Conservation (phyloP, 2,888 invertebrate species). For the Cryptus viduatorius region DNA sequence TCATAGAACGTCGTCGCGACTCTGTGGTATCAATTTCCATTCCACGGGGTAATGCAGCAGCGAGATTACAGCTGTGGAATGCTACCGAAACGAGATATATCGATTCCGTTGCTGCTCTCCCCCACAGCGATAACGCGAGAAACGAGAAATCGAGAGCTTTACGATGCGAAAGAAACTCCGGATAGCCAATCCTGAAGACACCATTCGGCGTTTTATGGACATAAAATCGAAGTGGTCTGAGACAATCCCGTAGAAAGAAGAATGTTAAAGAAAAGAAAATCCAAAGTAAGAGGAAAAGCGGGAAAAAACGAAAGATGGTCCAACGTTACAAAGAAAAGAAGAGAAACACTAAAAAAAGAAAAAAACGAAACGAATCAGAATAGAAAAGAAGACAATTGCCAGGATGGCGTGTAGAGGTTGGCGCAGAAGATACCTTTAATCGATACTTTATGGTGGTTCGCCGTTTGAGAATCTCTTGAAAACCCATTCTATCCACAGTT, state of each 20-base stretch:
- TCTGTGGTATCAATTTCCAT: slow-evolving; percentile 18
- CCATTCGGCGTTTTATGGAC: slow-evolving; percentile 33
- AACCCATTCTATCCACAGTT: slow-evolving; percentile 27
- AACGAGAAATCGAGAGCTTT: slow-evolving; percentile 67
- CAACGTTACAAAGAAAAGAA: background rate
- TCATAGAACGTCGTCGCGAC: background rate
- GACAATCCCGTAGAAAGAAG: slow-evolving; percentile 13
- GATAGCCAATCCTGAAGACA: slow-evolving; percentile 54
- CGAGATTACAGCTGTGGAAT: background rate
- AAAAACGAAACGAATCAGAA: slow-evolving; percentile 23
- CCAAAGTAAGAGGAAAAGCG: background rate
- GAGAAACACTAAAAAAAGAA: slow-evolving; percentile 4
- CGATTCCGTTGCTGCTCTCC: slow-evolving; percentile 44
- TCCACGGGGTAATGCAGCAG: background rate
- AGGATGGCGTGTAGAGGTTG: background rate
- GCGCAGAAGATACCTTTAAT: slow-evolving; percentile 37
- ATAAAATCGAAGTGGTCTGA: slow-evolving; percentile 54
- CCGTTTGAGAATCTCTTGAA: slow-evolving; percentile 55
- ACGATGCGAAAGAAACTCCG: slow-evolving; percentile 63
- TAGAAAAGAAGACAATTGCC: slow-evolving; percentile 3
- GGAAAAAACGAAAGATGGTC: slow-evolving; percentile 5
- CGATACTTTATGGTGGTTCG: slow-evolving; percentile 41
- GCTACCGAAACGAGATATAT: slow-evolving; percentile 52
- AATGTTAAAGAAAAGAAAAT: background rate
- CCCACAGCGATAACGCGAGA: slow-evolving; percentile 10